Percentiles rank a stretch among this genome's conserved stretches.
These are phyloP conservation scores for Tholera decimalis DNA, from an alignment of 2,888 invertebrate genomes.

Conservation along the genomic window DNA sequence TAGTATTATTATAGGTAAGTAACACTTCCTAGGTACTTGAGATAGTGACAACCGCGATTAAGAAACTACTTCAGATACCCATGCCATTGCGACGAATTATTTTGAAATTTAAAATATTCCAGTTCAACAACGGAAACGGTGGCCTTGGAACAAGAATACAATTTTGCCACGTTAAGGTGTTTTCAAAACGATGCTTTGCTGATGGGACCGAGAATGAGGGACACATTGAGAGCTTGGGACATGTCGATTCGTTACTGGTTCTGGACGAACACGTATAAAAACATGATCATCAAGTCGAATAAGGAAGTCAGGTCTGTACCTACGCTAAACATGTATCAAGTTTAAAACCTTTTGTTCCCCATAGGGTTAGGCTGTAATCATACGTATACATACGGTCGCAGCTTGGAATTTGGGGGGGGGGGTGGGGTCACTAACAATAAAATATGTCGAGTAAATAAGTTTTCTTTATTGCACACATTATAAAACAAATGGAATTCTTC, in stretches of 20 bases:
- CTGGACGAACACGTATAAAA: constrained; percentile 94
- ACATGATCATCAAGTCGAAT: constrained; percentile 71
- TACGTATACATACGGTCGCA: no score
- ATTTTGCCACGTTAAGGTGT: constrained; percentile 94
- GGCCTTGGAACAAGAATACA: constrained; percentile 87
- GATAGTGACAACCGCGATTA: background rate
- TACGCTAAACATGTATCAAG: constrained; percentile 15
- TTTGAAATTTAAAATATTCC: constrained; percentile 28
- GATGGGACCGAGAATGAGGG: constrained; percentile 93
- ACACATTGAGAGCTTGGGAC: constrained; percentile 96
- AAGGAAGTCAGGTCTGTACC: constrained; percentile 81
- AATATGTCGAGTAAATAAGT: no score
- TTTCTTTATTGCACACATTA: no score
- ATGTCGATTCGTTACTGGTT: constrained; percentile 97
- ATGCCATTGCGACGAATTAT: background rate
- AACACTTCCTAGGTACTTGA: background rate
- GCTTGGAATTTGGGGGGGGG: no score
- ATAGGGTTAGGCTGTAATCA: background rate
- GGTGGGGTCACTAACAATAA: no score
- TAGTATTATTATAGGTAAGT: no score
- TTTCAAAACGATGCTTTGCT: constrained; percentile 94
- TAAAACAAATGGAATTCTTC: no score
- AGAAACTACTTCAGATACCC: no score
- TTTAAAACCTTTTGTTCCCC: background rate
- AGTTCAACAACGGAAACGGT: constrained; percentile 68